Evolutionary conservation across 1,140 invertebrate species (phyloP).

Genomic region (Euglossa dilemma): DNA sequence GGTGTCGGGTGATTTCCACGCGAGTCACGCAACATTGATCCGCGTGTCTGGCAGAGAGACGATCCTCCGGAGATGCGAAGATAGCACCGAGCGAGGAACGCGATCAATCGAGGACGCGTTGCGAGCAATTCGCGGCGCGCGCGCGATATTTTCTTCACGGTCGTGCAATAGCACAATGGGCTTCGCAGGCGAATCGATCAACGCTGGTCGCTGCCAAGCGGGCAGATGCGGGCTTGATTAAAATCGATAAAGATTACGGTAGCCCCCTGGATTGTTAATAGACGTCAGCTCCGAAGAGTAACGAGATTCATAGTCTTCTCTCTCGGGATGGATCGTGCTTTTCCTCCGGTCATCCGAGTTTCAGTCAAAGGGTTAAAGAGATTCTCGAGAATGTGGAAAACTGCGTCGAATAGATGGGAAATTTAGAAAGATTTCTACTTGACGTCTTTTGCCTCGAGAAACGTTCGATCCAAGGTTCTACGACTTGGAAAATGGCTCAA

Average conservation of each 20-base stretch:
- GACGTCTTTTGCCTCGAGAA: too few relatives aligned
- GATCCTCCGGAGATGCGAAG: constrained; percentile 10
- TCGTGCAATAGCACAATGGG: constrained; percentile 23
- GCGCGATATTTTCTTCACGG: constrained; percentile 27
- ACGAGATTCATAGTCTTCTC: too few relatives aligned
- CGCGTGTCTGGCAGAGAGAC: background rate
- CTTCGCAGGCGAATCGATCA: constrained; percentile 18
- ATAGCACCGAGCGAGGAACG: background rate
- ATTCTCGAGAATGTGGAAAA: too few relatives aligned
- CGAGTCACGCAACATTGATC: background rate
- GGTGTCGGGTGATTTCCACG: background rate
- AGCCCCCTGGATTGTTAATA: constrained; percentile 5
- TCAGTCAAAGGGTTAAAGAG: too few relatives aligned
- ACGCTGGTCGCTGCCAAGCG: background rate
- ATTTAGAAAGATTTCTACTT: too few relatives aligned
- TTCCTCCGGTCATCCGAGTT: too few relatives aligned
- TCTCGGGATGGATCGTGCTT: too few relatives aligned
- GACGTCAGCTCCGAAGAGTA: too few relatives aligned
- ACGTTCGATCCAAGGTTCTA: too few relatives aligned
- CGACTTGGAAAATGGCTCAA: too few relatives aligned
- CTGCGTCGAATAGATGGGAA: too few relatives aligned
- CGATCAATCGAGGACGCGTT: constrained; percentile 19
- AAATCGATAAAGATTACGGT: constrained; percentile 20
- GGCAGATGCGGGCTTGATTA: background rate
- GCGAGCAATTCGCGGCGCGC: background rate